Base-by-base conservation (phyloP, 2,113 vertebrate genomes). In the Cyprinodon variegatus region DNA sequence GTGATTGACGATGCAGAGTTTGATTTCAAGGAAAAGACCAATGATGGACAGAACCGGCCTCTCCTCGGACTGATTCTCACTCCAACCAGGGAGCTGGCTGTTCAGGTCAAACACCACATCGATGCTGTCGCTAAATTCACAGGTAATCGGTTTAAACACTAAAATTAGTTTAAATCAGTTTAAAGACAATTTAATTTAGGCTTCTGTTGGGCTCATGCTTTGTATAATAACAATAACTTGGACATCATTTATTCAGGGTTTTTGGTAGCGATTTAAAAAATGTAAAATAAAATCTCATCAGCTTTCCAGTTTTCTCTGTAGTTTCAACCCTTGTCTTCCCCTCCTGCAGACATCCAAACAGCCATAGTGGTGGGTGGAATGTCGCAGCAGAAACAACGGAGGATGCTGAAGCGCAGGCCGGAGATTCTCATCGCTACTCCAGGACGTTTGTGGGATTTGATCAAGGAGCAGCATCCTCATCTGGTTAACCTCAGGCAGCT, bases 41-140 rank as follows among this genome's bases (percentile, higher is more conserved):
- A 73, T 41, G 72, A 29, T 0, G 14, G 59, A 45, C 77, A 74
- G 29, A 89, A 76, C 75, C 93, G 63, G 3, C 97, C 97, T 74
- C 93, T 99, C 65, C 94, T 99, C 11, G 98, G 97, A 0, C 93
- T 99, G 60, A 94, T 99, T 70, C 95, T 99, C 76, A 96, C 96
- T 37, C 98, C 98, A 41, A 99, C 98, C 40, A 96, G 97, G 87
- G 98, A 99, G 91, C 94, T 99, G 71, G 98, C 98, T 4, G 94
- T 99, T 53, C 98, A 99, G 91, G 97, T 99, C 76, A 98, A 97
- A 63, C 96, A 99, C 72, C 97, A 99, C 71, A 95, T 99, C 48
- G 98, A 99, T 74, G 97, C 97, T 15, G 94, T 95, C 4, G 93
- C 97, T 12, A 95, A 89, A 86, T 98, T 97, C 90, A 96, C 97